These are phyloP conservation scores for Anguilla marmorata DNA, from an alignment of 2,797 vertebrate species.

Conservation along the genomic window DNA sequence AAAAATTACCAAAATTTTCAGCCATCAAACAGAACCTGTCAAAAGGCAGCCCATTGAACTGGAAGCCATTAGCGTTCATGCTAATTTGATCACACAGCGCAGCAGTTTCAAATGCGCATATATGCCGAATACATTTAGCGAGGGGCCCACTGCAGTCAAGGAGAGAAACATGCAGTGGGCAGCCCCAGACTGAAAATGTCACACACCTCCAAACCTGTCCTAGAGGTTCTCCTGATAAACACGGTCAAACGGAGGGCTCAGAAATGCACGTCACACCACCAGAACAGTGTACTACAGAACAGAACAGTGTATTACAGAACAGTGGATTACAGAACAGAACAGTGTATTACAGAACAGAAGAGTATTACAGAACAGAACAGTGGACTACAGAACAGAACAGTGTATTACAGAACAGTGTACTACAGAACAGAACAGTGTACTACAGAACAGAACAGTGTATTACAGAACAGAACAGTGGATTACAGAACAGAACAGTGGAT, in stretches of 20 bases:
- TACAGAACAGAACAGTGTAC: too few relatives aligned
- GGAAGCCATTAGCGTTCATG: neutral
- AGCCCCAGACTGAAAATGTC: neutral
- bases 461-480: too few relatives aligned
- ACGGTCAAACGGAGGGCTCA: neutral
- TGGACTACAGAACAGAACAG: too few relatives aligned
- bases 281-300: too few relatives aligned
- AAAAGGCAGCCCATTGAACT: neutral
- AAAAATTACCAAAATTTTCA: neutral
- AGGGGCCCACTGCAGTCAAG: neutral
- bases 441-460: too few relatives aligned
- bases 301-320: too few relatives aligned
- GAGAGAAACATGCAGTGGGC: neutral
- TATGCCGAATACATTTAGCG: neutral
- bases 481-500: too few relatives aligned
- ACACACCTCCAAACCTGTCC: neutral
- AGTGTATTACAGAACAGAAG: too few relatives aligned
- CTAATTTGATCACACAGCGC: neutral
- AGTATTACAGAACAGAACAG: too few relatives aligned
- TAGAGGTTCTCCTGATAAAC: neutral
- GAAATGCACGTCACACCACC: neutral
- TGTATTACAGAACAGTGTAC: too few relatives aligned
- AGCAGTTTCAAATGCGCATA: neutral
- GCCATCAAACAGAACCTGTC: slow-evolving; percentile 5
- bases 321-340: neutral